phyloP scores from a whole-genome alignment of 2,797 vertebrate genomes.

The Myripristis murdjan region DNA sequence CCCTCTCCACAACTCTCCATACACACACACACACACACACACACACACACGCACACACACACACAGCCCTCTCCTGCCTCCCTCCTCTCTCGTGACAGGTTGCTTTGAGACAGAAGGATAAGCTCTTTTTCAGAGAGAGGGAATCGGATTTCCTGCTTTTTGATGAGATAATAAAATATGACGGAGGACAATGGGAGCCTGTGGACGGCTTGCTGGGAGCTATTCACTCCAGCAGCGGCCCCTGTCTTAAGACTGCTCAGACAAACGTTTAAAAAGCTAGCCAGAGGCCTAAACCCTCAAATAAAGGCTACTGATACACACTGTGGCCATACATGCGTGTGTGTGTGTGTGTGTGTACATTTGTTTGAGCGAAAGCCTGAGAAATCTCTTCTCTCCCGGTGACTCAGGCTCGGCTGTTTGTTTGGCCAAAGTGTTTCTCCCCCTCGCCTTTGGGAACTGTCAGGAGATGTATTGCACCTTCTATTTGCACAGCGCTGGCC shows the following conservation, averaged over 20 bases:
- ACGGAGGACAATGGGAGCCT: constrained; percentile 81
- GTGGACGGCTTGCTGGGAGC: constrained; percentile 79
- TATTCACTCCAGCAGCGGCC: constrained; percentile 68
- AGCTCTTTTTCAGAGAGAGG: constrained; percentile 83
- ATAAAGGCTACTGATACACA: constrained; percentile 77
- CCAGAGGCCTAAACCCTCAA: constrained; percentile 69
- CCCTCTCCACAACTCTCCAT: constrained; percentile 45
- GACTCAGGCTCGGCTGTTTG: constrained; percentile 82
- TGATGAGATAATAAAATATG: constrained; percentile 85
- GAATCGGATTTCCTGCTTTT: constrained; percentile 86
- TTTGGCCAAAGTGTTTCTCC: constrained; percentile 80
- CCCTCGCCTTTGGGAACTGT: constrained; percentile 84
- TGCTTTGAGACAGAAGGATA: constrained; percentile 84
- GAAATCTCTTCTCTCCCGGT: constrained; percentile 78
- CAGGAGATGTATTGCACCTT: constrained; percentile 87
- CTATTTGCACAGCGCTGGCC: constrained; percentile 83
- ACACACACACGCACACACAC: constrained; percentile 60
- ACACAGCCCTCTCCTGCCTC: constrained; percentile 52
- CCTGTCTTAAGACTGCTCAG: constrained; percentile 82
- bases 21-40: constrained; percentile 9
- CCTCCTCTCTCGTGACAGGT: constrained; percentile 79
- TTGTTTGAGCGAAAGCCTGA: constrained; percentile 75
- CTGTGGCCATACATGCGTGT: constrained; percentile 1
- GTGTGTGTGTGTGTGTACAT: constrained; percentile 41
- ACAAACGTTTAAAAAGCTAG: constrained; percentile 81